A percentile compares a stretch with the other conserved stretches of the same genome.
These are phyloP conservation scores for Chondrosia reniformis DNA, from an alignment of 37 sponge, comb jelly and placozoan genomes.

Conservation along the genomic window DNA sequence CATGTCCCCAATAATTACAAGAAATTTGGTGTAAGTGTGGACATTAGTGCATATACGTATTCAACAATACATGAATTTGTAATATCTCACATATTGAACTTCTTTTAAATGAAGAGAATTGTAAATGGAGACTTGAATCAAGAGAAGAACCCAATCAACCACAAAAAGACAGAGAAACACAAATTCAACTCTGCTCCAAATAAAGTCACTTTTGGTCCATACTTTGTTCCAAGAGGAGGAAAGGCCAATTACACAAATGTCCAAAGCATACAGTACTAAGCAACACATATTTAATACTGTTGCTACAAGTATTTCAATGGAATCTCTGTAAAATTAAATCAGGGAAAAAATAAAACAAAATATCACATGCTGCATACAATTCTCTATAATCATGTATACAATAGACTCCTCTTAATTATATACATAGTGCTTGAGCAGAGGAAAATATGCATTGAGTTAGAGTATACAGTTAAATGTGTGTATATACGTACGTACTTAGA, in stretches of 20 bases:
- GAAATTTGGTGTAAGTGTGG: too few relatives aligned
- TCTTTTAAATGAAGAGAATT: background rate
- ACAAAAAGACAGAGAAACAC: slow-evolving; percentile 26
- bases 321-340: slow-evolving; percentile 6
- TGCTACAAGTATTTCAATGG: background rate
- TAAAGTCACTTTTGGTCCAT: slow-evolving; percentile 14
- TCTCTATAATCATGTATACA: background rate
- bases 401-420: background rate
- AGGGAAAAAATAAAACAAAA: background rate
- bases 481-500: background rate
- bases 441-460: background rate
- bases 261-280: slow-evolving; percentile 32
- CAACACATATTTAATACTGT: slow-evolving; percentile 32
- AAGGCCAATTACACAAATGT: slow-evolving; percentile 20
- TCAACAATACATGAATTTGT: too few relatives aligned
- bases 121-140: slow-evolving; percentile 5
- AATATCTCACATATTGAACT: background rate
- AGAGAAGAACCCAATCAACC: slow-evolving; percentile 44
- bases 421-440: background rate
- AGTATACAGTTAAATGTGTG: background rate
- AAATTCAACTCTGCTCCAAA: slow-evolving; percentile 31
- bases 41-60: too few relatives aligned
- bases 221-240: slow-evolving; percentile 38
- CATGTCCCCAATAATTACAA: too few relatives aligned
- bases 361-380: background rate